Base-by-base conservation (phyloP, 2,113 vertebrate genomes). In the Apodemus sylvaticus region DNA sequence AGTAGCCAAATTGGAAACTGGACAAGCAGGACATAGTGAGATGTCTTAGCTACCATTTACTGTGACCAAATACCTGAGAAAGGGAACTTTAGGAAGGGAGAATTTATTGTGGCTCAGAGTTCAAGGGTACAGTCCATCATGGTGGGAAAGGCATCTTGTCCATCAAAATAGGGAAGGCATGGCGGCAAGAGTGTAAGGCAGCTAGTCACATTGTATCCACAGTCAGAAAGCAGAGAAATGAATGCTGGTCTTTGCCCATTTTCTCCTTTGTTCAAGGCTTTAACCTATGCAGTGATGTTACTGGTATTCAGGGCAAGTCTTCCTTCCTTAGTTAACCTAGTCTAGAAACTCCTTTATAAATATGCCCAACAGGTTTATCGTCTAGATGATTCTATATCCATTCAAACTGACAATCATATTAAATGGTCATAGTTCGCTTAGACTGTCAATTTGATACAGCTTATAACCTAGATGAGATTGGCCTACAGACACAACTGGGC, bases 121-220 rank as follows among this genome's bases (percentile, higher is more conserved):
- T 86, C 62, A 66, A 64, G 17, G 58, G 26, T 2, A 31, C 29
- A 48, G 29, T 66, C 83, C 19, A 48, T 48, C 5, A 16, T 53
- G 45, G 45, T 0, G 3, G 64, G 22, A 20, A 70, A 87, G 45
- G 64, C 34, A 16, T 1, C n/a, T n/a, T n/a, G n/a, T n/a, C n/a
- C n/a, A n/a, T n/a, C n/a, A n/a, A n/a, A n/a, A n/a, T n/a, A n/a
- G 64, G 22, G 20, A 70, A 87, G 45, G 64, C 34, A 16, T 1
- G 17, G 82, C 0, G 0, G 34, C 45, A n/a, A 45, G 48, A 16
- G 31, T 0, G 0, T 3, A 20, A 70, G 34, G 45, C 85, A 53
- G 13, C 85, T 70, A 12, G 31, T 87, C 45, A n/a, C 7, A 34
- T 26, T 36, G 17, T 7, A n/a, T 26, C 34, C 34, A 53, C 64